Evolutionary conservation across 1,140 invertebrate species (phyloP).

Genomic region (Melitaea cinxia): DNA sequence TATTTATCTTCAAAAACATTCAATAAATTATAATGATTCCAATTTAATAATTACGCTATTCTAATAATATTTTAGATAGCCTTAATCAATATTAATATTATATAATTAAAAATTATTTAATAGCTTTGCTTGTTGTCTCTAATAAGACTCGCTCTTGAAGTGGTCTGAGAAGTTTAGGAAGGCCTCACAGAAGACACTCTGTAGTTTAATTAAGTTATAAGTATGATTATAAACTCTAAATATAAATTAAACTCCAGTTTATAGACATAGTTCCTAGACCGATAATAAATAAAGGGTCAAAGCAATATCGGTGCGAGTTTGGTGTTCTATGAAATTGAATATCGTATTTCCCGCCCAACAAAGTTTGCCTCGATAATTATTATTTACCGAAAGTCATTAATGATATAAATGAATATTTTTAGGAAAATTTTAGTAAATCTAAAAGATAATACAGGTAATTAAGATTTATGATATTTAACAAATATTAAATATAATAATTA

Average conservation of each 20-base stretch:
- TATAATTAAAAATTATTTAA: no score
- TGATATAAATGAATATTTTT: constrained; percentile 1
- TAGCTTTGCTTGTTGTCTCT: no score
- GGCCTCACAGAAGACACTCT: no score
- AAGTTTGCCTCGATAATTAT: not conserved
- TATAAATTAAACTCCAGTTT: not conserved
- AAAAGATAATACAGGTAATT: not conserved
- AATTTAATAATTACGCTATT: no score
- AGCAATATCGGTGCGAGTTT: constrained; percentile 7
- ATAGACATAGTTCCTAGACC: not conserved
- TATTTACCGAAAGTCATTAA: not conserved
- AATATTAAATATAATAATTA: no score
- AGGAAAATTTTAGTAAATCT: not conserved
- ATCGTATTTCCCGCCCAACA: constrained; percentile 6
- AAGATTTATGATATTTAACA: not conserved
- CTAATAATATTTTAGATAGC: no score
- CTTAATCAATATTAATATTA: no score
- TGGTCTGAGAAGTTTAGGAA: no score
- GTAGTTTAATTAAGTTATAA: no score
- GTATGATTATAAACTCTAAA: not conserved
- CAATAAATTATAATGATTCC: no score
- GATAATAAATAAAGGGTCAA: not conserved
- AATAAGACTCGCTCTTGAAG: no score
- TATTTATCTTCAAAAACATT: no score
- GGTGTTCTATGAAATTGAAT: constrained; percentile 17